Evolutionary conservation across 1,140 invertebrate species (phyloP).

Genomic region (Propsilocerus akamusi): DNA sequence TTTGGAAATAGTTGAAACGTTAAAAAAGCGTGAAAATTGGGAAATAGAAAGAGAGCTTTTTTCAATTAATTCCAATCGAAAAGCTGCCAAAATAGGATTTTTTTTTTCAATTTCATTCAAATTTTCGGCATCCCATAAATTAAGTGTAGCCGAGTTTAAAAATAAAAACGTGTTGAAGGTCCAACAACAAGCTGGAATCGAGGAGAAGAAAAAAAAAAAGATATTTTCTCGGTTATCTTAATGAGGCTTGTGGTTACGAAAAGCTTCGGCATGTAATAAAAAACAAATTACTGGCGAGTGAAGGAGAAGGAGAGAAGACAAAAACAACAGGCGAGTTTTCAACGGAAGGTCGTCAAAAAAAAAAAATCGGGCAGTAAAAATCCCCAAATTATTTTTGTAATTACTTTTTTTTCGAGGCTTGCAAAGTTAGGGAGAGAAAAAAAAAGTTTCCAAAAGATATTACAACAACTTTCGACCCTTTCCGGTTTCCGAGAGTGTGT

Average conservation of each 20-base stretch:
- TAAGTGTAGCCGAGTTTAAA: not conserved
- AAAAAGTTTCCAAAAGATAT: no score
- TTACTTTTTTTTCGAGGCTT: slow-evolving; percentile 1
- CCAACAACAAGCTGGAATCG: not conserved
- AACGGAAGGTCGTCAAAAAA: not conserved
- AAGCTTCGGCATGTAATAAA: not conserved
- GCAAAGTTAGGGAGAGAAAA: not conserved
- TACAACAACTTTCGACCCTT: no score
- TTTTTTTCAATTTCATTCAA: no score
- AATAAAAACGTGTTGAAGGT: not conserved
- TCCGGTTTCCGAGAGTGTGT: no score
- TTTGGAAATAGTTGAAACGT: no score
- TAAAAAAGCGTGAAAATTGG: no score
- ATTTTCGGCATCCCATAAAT: no score
- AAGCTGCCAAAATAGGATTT: not conserved
- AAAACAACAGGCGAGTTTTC: not conserved
- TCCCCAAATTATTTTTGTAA: not conserved
- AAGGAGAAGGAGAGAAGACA: not conserved
- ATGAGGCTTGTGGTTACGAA: not conserved
- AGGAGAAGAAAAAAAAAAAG: not conserved
- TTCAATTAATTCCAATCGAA: not conserved
- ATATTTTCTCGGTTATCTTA: not conserved
- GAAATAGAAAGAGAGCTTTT: no score
- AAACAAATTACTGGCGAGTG: not conserved
- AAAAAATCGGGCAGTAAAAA: not conserved